A percentile compares a stretch with the other conserved stretches of the same genome.
Evolutionary conservation across 2,113 vertebrate species (phyloP).

Genomic region (Ceyx melanurus): DNA sequence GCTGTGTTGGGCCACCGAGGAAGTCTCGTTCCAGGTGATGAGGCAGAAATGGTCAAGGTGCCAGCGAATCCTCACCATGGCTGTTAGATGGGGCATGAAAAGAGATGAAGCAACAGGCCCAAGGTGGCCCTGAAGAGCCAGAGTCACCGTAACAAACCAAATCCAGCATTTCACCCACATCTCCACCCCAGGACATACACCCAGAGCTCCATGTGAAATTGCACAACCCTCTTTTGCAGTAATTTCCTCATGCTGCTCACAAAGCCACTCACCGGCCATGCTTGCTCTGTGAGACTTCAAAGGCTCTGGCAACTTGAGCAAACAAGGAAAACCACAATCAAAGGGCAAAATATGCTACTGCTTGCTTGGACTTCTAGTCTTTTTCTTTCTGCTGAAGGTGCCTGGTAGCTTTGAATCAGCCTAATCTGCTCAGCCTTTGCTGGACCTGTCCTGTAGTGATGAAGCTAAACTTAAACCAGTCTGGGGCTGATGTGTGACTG

Average conservation of each 20-base stretch:
- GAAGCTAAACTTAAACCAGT: neutral
- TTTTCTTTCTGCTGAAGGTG: constrained; percentile 32
- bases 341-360: constrained; percentile 27
- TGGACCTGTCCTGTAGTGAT: neutral
- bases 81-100: neutral
- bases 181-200: neutral
- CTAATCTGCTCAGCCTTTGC: neutral
- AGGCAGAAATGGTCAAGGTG: neutral
- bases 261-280: neutral
- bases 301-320: neutral
- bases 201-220: neutral
- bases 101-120: neutral
- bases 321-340: constrained; percentile 47
- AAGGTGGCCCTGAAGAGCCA: neutral
- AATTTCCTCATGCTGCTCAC: constrained; percentile 1
- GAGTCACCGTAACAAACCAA: neutral
- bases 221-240: neutral
- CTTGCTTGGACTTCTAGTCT: constrained; percentile 8
- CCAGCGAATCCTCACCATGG: neutral
- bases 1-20: neutral
- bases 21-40: neutral
- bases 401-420: constrained; percentile 8
- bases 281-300: neutral
- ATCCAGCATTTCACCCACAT: neutral
- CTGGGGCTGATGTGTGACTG: neutral